Evolutionary conservation across 2,888 invertebrate species (phyloP).

Genomic region (Melieria crassipennis): DNA sequence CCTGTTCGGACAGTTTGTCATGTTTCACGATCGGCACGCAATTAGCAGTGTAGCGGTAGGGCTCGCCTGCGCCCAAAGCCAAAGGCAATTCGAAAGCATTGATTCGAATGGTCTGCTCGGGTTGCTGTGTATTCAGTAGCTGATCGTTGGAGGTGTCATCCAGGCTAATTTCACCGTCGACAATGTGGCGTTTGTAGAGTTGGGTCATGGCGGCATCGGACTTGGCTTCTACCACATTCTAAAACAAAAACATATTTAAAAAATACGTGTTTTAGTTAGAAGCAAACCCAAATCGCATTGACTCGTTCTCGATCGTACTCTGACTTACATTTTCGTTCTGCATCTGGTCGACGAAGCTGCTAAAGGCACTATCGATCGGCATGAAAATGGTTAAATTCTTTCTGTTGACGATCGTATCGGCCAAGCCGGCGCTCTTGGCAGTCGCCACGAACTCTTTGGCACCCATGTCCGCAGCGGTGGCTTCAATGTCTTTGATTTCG

Average conservation of each 20-base stretch:
- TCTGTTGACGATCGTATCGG: conserved; percentile 62
- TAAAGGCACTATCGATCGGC: conserved; percentile 72
- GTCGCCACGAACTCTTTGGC: conserved; percentile 71
- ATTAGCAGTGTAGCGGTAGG: conserved; percentile 71
- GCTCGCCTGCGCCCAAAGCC: conserved; percentile 50
- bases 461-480: conserved; percentile 70
- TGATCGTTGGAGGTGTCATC: conserved; percentile 71
- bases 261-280: not conserved
- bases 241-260: conserved; percentile 17
- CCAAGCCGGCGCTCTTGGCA: conserved; percentile 68
- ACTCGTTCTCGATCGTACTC: conserved; percentile 1
- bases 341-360: conserved; percentile 68
- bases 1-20: conserved; percentile 74
- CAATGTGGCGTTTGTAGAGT: conserved; percentile 70
- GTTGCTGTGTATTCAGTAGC: conserved; percentile 61
- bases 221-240: conserved; percentile 68
- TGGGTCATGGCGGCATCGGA: conserved; percentile 64
- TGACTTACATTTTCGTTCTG: conserved; percentile 67
- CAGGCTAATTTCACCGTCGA: conserved; percentile 69
- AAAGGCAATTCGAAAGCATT: conserved; percentile 60
- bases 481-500: conserved; percentile 69
- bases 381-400: conserved; percentile 73
- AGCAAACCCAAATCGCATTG: conserved; percentile 6
- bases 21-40: conserved; percentile 72
- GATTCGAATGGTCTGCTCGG: conserved; percentile 62